A percentile compares a stretch with the other conserved stretches of the same genome.
Conservation (phyloP, 2,888 invertebrate genomes). For the Acrocyrtus sp. region DNA sequence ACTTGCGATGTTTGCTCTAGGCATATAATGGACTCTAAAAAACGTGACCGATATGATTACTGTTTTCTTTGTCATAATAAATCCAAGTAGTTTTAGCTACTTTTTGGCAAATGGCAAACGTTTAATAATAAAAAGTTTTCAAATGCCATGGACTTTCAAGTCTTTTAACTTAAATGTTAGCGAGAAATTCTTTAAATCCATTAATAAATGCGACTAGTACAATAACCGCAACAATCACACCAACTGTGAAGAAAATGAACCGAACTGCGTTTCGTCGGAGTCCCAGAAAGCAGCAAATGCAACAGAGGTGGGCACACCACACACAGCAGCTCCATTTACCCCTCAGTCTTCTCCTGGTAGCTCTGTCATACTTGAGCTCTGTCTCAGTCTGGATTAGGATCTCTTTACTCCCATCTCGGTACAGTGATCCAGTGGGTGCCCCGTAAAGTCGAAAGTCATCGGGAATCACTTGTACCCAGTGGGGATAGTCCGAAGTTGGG, state of each 20-base stretch:
- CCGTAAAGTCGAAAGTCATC: constrained; percentile 30
- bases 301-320: constrained; percentile 32
- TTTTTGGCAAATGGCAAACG: too few relatives aligned
- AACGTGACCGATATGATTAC: constrained; percentile 27
- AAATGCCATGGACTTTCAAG: too few relatives aligned
- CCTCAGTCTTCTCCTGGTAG: neutral
- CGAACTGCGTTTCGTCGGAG: constrained; percentile 32
- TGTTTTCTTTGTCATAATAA: constrained; percentile 30
- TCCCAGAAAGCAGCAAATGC: constrained; percentile 24
- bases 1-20: constrained; percentile 25
- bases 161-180: too few relatives aligned
- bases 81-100: too few relatives aligned
- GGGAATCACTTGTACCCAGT: constrained; percentile 37
- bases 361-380: too few relatives aligned
- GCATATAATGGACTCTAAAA: constrained; percentile 15
- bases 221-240: neutral
- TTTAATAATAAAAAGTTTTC: too few relatives aligned
- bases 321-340: constrained; percentile 26
- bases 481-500: constrained; percentile 35
- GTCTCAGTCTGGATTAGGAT: constrained; percentile 19
- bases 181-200: too few relatives aligned
- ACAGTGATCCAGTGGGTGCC: constrained; percentile 2
- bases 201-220: neutral
- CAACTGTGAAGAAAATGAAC: constrained; percentile 13
- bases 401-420: constrained; percentile 36